Base-by-base conservation (phyloP, 1,140 invertebrate species). In the Aphidius gifuensis region DNA sequence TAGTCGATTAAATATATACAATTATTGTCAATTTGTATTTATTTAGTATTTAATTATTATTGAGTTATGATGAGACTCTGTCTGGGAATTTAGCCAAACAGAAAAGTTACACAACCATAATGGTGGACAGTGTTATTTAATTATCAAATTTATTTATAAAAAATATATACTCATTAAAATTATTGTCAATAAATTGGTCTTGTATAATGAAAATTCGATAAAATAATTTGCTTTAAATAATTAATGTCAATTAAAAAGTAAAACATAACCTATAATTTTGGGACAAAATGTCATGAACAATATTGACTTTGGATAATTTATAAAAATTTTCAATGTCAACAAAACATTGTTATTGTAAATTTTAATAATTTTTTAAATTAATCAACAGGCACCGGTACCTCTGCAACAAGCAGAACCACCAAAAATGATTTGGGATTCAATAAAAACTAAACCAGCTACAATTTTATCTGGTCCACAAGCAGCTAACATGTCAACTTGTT, bases 381-480 rank as follows among this genome's bases (percentile, higher is more conserved):
- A 39, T 51, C 58, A 59, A 9, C 43, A 75, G 73, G 45, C 64
- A 32, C 69, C 74, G n/a, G 38, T 39, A 40, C 61, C 68, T 40
- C 50, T 69, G 59, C 49, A 71, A 42, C 66, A 44, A 7, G 9
- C 53, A n/a, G 72, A 74, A n/a, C 23, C 46, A 51, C 68, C 65
- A 64, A 57, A 58, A 38, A 66, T 76, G 42, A 67, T 74, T 7
- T 73, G 48, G 4, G 73, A 73, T 16, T 46, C 58, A 0, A 56
- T 67, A 8, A 67, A 65, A 55, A 74, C 71, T 5, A 68, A 73
- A 48, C 56, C 69, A 6, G 60, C 58, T 5, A 54, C 64, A 11
- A 11, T 5, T 5, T 9, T 9, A 7, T 23, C 9, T 32, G 23
- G 23, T n/a, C 44, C 48, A 21, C 11, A 23, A 32, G 4, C 58